These are phyloP conservation scores for Sipha flava DNA, from an alignment of 1,140 invertebrate genomes.

Conservation along the genomic window DNA sequence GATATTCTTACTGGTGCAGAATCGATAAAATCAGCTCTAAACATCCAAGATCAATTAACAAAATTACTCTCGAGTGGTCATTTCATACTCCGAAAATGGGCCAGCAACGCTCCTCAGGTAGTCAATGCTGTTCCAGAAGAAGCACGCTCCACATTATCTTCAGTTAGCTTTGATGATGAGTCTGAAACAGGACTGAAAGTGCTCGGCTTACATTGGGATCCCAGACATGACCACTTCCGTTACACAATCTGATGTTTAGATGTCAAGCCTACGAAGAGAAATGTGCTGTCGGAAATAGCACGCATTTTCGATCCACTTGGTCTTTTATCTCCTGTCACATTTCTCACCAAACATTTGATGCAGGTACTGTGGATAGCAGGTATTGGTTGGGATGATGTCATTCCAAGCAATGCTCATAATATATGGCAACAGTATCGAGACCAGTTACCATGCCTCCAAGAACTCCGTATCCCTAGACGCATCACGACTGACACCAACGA, in stretches of 20 bases:
- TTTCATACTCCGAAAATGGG: constrained; percentile 40
- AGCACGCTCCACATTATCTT: neutral
- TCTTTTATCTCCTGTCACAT: neutral
- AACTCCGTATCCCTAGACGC: neutral
- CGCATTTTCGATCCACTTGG: constrained; percentile 24
- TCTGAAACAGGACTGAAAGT: neutral
- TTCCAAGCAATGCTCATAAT: neutral
- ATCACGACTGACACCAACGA: constrained; percentile 45
- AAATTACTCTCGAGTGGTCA: constrained; percentile 32
- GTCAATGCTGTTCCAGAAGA: neutral
- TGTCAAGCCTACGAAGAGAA: neutral
- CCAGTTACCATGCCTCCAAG: neutral
- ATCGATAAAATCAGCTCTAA: too few species aligned
- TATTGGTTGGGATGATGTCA: constrained; percentile 12
- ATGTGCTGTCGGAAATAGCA: neutral
- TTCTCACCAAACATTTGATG: constrained; percentile 7
- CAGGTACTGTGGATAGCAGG: constrained; percentile 1
- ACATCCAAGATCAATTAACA: constrained; percentile 34
- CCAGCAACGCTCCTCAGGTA: neutral
- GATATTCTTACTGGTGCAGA: too few species aligned
- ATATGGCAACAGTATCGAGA: neutral
- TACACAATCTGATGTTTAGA: neutral
- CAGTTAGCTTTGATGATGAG: neutral
- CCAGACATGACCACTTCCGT: neutral
- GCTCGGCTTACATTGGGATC: neutral